A percentile compares a stretch with the other conserved stretches of the same genome.
phyloP scores from a whole-genome alignment of 2,113 vertebrate genomes.

The Eulemur macaco region DNA sequence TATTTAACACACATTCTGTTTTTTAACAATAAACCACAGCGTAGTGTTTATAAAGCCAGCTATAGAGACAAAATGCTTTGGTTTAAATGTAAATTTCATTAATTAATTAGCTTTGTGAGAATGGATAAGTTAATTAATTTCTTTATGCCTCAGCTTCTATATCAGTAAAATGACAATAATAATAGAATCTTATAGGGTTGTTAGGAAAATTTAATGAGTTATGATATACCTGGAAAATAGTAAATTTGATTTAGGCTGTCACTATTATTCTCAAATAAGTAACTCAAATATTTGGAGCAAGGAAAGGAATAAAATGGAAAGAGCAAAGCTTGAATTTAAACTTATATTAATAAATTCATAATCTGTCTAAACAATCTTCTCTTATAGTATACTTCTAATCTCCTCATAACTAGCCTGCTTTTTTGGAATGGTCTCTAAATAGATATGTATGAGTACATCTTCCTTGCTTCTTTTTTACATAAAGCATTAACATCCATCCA shows the following conservation, averaged over 20 bases:
- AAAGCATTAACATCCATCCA: background rate
- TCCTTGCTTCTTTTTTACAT: background rate
- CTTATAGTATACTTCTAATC: background rate
- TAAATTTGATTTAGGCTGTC: background rate
- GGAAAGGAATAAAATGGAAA: background rate
- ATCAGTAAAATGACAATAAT: background rate
- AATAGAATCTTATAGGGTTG: background rate
- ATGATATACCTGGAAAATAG: background rate
- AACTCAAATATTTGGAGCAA: slow-evolving; percentile 1
- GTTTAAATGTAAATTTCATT: background rate
- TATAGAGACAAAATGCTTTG: background rate
- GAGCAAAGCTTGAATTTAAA: background rate
- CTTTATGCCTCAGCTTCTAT: background rate
- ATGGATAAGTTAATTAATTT: background rate
- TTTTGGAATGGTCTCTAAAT: background rate
- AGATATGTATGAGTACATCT: background rate
- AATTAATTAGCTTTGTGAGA: background rate
- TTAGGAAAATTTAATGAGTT: background rate
- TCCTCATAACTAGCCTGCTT: background rate
- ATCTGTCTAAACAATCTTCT: background rate
- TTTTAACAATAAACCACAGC: background rate
- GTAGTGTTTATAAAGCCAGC: background rate
- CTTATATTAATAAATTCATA: background rate
- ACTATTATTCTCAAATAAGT: background rate
- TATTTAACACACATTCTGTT: background rate